Percentiles rank a stretch among this genome's conserved stretches.
Conservation (phyloP, 2,113 vertebrate species). For the Tragelaphus strepsiceros region DNA sequence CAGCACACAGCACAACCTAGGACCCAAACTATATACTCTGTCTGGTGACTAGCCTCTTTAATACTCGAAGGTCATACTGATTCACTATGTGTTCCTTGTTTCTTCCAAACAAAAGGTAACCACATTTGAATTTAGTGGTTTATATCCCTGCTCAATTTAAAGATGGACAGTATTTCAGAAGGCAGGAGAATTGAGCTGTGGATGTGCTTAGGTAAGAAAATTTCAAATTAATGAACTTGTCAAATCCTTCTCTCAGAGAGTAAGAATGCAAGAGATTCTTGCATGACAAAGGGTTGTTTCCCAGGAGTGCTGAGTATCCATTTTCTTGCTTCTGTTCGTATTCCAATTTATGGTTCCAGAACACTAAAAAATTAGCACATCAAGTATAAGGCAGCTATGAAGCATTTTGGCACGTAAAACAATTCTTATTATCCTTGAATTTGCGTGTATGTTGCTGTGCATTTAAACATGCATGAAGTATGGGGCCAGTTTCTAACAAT, state of each 20-base stretch:
- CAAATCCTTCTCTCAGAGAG: neutral
- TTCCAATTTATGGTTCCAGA: slow-evolving; percentile 7
- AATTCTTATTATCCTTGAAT: neutral
- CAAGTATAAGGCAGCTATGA: neutral
- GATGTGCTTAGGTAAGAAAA: slow-evolving; percentile 36
- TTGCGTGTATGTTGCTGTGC: neutral
- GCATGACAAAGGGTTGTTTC: neutral
- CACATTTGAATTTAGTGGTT: neutral
- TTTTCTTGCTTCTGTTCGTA: neutral
- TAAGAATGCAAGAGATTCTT: neutral
- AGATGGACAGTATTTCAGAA: neutral
- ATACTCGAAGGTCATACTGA: neutral
- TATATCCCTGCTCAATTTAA: neutral
- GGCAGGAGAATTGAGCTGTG: neutral
- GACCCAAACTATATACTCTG: accelerated
- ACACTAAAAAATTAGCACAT: neutral
- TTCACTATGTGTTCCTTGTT: neutral
- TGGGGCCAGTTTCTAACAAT: neutral
- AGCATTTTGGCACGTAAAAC: neutral
- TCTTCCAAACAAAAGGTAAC: neutral
- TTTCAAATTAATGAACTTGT: slow-evolving; percentile 54
- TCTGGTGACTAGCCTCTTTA: neutral
- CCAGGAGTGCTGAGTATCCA: neutral
- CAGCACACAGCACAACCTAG: neutral
- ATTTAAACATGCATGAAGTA: neutral